Percentiles rank a stretch among this genome's conserved stretches.
These are phyloP conservation scores for Drosophila sordidapex DNA, from an alignment of 2,888 invertebrate genomes.

Conservation along the genomic window DNA sequence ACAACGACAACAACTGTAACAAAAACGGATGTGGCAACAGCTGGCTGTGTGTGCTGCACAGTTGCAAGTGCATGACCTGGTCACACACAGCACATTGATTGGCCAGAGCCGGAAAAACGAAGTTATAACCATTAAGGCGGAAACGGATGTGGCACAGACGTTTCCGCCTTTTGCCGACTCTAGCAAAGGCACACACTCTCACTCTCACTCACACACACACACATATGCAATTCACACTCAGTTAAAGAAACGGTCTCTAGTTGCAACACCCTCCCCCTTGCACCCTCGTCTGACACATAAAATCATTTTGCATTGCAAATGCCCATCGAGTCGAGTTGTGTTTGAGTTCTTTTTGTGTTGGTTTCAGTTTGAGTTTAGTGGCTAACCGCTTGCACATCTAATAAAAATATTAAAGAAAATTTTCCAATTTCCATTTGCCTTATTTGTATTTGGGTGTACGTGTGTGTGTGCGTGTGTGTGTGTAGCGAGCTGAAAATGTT, in stretches of 20 bases:
- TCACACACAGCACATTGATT: constrained; percentile 65
- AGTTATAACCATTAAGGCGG: constrained; percentile 75
- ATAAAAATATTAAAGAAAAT: constrained; percentile 70
- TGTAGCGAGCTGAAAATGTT: constrained; percentile 24
- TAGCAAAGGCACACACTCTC: constrained; percentile 2
- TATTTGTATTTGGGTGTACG: constrained; percentile 14
- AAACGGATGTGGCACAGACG: constrained; percentile 77
- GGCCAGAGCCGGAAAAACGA: constrained; percentile 71
- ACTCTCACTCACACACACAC: constrained; percentile 21
- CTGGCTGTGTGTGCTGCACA: constrained; percentile 35
- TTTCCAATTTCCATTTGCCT: constrained; percentile 19
- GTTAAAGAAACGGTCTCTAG: constrained; percentile 26
- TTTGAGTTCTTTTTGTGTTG: constrained; percentile 19
- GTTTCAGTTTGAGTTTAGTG: constrained; percentile 16
- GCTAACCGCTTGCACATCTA: constrained; percentile 69
- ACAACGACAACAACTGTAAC: constrained; percentile 17
- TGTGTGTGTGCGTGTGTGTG: neutral
- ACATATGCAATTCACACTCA: constrained; percentile 53
- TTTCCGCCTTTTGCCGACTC: constrained; percentile 60
- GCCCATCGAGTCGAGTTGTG: constrained; percentile 22
- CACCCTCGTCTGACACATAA: constrained; percentile 56
- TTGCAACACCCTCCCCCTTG: neutral
- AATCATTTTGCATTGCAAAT: constrained; percentile 72
- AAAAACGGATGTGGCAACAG: constrained; percentile 50
- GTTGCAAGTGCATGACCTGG: constrained; percentile 46